A percentile compares a stretch with the other conserved stretches of the same genome.
Evolutionary conservation across 2,888 invertebrate species (phyloP).

Genomic region (Schizaphis graminum): DNA sequence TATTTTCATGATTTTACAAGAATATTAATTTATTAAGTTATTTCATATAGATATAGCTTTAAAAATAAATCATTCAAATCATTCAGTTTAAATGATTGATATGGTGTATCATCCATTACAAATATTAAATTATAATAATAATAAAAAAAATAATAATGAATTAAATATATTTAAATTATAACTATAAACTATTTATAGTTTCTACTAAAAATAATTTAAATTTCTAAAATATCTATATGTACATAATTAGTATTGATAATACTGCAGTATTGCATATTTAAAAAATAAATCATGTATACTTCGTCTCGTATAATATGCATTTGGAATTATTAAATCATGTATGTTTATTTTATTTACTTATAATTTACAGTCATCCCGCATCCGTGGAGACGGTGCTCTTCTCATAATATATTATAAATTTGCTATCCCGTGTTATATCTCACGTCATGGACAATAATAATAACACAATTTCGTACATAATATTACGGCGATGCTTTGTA

Average conservation of each 20-base stretch:
- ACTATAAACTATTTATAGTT: too few relatives aligned
- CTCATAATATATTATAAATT: not conserved
- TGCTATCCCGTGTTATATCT: not conserved
- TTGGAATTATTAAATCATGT: not conserved
- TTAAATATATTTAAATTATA: too few relatives aligned
- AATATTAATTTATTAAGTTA: too few relatives aligned
- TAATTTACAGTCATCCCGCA: not conserved
- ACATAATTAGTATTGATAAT: not conserved
- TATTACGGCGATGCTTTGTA: not conserved
- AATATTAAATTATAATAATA: too few relatives aligned
- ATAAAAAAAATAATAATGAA: too few relatives aligned
- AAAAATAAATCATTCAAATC: too few relatives aligned
- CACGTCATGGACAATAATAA: not conserved
- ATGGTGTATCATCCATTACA: too few relatives aligned
- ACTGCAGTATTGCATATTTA: not conserved
- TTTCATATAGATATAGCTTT: not conserved
- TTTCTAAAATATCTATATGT: not conserved
- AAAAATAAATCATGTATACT: not conserved
- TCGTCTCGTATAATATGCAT: not conserved
- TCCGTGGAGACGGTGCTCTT: not conserved
- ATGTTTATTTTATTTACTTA: not conserved
- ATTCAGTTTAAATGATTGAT: too few relatives aligned
- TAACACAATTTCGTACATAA: conserved; percentile 5
- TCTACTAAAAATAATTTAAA: not conserved
- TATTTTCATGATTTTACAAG: too few relatives aligned